phyloP scores from a whole-genome alignment of 2,113 vertebrate genomes.

The Arothron firmamentum region DNA sequence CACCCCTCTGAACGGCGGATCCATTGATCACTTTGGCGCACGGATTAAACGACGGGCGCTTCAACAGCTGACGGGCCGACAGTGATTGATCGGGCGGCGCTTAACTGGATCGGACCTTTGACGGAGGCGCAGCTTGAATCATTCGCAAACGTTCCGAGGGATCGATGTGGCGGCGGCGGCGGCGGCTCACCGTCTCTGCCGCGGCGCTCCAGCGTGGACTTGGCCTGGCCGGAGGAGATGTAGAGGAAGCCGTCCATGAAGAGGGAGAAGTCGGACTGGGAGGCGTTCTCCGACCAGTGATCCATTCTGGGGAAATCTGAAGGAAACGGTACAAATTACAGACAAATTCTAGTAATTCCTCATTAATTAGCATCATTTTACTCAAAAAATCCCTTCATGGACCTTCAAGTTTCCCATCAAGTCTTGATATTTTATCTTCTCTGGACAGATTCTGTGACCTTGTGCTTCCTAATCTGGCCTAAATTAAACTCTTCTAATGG shows the following conservation, averaged over 20 bases:
- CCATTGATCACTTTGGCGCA: slow-evolving; percentile 55
- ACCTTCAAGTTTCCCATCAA: too few relatives aligned
- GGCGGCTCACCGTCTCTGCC: slow-evolving; percentile 82
- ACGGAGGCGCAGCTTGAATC: slow-evolving; percentile 46
- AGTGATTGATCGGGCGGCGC: slow-evolving; percentile 59
- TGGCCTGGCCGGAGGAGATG: slow-evolving; percentile 75
- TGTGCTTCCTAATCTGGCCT: too few relatives aligned
- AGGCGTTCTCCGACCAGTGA: slow-evolving; percentile 70
- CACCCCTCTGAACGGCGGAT: slow-evolving; percentile 39
- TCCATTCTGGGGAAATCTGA: slow-evolving; percentile 85
- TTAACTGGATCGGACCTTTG: slow-evolving; percentile 54
- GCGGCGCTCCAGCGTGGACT: slow-evolving; percentile 79
- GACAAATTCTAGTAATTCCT: too few relatives aligned
- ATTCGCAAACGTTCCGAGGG: slow-evolving; percentile 45
- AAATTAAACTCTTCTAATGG: too few relatives aligned
- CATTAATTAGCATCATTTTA: too few relatives aligned
- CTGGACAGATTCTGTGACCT: too few relatives aligned
- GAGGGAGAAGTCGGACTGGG: slow-evolving; percentile 66
- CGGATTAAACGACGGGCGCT: slow-evolving; percentile 52
- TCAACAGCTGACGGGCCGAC: slow-evolving; percentile 60
- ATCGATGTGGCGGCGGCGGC: slow-evolving; percentile 23
- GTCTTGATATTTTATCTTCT: too few relatives aligned
- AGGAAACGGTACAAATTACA: slow-evolving; percentile 6
- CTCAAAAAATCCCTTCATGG: too few relatives aligned
- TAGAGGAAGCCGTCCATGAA: slow-evolving; percentile 94